Evolutionary conservation across 2,888 invertebrate genomes (phyloP).

Genomic region (Atrina japonica): DNA sequence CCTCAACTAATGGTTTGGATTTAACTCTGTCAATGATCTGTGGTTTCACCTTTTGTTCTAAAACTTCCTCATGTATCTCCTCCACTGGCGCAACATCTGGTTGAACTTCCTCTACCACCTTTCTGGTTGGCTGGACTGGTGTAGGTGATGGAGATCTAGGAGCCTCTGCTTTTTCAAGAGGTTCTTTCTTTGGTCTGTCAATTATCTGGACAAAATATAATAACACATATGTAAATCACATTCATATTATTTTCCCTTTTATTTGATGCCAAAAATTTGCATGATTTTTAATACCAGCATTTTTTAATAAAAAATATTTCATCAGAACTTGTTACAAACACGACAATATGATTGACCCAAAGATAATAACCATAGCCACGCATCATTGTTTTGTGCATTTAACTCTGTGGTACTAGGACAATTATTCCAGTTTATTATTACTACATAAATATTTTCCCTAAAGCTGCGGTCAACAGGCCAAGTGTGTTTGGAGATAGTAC

Average conservation of each 20-base stretch:
- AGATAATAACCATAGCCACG: too few relatives aligned
- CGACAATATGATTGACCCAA: too few relatives aligned
- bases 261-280: too few relatives aligned
- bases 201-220: conserved; percentile 24
- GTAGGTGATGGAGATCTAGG: conserved; percentile 51
- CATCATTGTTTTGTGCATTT: too few relatives aligned
- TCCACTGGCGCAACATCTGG: conserved; percentile 82
- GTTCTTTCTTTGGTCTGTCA: conserved; percentile 60
- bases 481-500: too few relatives aligned
- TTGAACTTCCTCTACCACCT: conserved; percentile 27
- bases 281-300: background rate
- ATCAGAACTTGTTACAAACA: background rate
- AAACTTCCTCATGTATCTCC: conserved; percentile 82
- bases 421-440: too few relatives aligned
- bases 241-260: too few relatives aligned
- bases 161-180: conserved; percentile 47
- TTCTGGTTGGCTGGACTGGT: conserved; percentile 24
- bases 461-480: too few relatives aligned
- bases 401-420: too few relatives aligned
- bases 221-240: background rate
- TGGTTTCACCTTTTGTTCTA: conserved; percentile 63
- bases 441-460: too few relatives aligned
- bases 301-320: background rate
- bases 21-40: conserved; percentile 64
- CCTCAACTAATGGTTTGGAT: conserved; percentile 63